Conservation (phyloP, 2,888 invertebrate genomes). For the Acanthococcus lagerstroemiae region DNA sequence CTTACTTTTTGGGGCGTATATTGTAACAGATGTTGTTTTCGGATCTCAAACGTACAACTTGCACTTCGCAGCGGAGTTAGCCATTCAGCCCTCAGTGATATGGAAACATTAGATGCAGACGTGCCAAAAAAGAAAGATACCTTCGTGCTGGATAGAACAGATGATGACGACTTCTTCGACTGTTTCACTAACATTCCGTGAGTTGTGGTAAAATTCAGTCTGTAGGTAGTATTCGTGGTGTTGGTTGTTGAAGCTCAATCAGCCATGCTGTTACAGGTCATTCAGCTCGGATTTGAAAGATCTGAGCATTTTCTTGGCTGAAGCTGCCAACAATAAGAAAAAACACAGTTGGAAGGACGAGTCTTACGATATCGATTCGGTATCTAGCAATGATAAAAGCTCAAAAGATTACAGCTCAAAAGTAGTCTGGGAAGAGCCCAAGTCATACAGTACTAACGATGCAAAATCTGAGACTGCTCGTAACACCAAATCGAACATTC, state of each 20-base stretch:
- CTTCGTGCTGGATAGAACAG: conserved; percentile 19
- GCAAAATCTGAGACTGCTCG: not conserved
- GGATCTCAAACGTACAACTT: not conserved
- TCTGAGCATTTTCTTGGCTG: not conserved
- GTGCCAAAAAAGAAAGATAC: conserved; percentile 41
- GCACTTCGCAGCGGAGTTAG: conserved; percentile 51
- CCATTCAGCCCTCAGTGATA: conserved; percentile 81
- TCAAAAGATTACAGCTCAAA: conserved; percentile 11
- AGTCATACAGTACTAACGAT: conserved; percentile 2
- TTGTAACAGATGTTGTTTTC: not conserved
- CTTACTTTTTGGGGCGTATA: not conserved
- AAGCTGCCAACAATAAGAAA: not conserved
- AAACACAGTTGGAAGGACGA: conserved; percentile 14
- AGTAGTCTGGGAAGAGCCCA: conserved; percentile 26
- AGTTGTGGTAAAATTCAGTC: no score
- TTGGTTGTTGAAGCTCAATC: no score
- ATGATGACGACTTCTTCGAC: conserved; percentile 33
- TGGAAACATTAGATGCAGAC: conserved; percentile 85
- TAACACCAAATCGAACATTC: conserved; percentile 38
- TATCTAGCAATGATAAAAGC: not conserved
- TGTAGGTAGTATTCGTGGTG: no score
- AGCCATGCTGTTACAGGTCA: no score
- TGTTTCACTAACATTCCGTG: conserved; percentile 24
- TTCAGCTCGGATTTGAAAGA: not conserved
- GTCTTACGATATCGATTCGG: not conserved